phyloP scores from a whole-genome alignment of 1,140 invertebrate species.

The Armadillidium nasatum region DNA sequence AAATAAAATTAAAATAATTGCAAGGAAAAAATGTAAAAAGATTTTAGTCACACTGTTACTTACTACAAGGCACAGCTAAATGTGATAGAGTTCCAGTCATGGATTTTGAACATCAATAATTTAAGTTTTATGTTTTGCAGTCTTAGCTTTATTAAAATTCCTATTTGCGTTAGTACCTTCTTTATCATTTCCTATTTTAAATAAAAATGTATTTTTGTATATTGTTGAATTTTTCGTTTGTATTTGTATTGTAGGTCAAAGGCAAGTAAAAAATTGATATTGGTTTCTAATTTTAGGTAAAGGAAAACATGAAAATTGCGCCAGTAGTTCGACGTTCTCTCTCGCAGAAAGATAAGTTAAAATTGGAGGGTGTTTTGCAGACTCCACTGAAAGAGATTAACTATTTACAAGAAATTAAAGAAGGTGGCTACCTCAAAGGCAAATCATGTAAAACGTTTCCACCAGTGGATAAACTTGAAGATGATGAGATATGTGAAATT shows the following conservation, averaged over 20 bases:
- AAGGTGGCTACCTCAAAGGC: not conserved
- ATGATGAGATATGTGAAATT: slow-evolving; percentile 4
- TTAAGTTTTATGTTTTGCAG: not conserved
- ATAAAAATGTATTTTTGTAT: not conserved
- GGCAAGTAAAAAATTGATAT: too few species aligned
- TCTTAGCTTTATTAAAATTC: not conserved
- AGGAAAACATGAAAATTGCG: not conserved
- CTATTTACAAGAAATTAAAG: not conserved
- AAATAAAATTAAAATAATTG: too few species aligned
- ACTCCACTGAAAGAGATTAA: not conserved
- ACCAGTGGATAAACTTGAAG: not conserved
- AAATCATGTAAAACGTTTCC: not conserved
- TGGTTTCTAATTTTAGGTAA: not conserved
- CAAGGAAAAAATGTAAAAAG: too few species aligned
- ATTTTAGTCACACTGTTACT: too few species aligned
- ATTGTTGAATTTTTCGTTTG: not conserved
- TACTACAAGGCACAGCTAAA: too few species aligned
- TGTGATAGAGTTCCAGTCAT: too few species aligned
- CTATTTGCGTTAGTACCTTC: not conserved
- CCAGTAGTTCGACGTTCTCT: not conserved
- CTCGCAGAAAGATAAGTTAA: not conserved
- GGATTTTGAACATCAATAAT: not conserved
- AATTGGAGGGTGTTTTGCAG: not conserved
- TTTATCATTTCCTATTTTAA: not conserved
- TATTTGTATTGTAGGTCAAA: not conserved